Evolutionary conservation across 2,888 invertebrate species (phyloP).

Genomic region (Corbicula japonica): DNA sequence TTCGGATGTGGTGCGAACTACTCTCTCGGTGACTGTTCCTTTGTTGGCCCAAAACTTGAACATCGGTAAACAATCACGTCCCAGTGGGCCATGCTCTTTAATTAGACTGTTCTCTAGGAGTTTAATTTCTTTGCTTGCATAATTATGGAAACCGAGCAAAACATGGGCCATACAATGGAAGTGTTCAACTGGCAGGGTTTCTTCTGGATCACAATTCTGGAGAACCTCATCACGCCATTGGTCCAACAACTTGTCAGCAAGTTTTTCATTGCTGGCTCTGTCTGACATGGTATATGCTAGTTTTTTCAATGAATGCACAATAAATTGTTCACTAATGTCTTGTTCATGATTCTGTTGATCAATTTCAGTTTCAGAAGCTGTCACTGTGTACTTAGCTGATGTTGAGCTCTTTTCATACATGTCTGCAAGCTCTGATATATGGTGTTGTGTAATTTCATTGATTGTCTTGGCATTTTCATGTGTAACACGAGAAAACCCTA

Average conservation of each 20-base stretch:
- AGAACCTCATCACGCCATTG: slow-evolving; percentile 31
- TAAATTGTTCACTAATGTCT: neutral
- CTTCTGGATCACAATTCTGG: neutral
- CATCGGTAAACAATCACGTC: slow-evolving; percentile 31
- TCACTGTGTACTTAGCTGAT: too few relatives aligned
- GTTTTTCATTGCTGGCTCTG: slow-evolving; percentile 33
- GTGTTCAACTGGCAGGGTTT: neutral
- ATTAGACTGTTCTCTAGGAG: slow-evolving; percentile 12
- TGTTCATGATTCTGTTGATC: too few relatives aligned
- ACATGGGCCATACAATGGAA: slow-evolving; percentile 46
- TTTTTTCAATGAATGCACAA: slow-evolving; percentile 12
- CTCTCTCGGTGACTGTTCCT: slow-evolving; percentile 27
- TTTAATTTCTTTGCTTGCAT: slow-evolving; percentile 2
- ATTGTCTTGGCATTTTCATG: slow-evolving; percentile 45
- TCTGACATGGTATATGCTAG: slow-evolving; percentile 31
- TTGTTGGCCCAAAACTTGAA: slow-evolving; percentile 35
- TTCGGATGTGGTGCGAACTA: slow-evolving; percentile 22
- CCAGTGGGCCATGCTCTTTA: slow-evolving; percentile 20
- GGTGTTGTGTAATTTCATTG: slow-evolving; percentile 26
- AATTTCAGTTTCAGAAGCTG: too few relatives aligned
- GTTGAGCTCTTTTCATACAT: too few relatives aligned
- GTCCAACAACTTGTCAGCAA: slow-evolving; percentile 22
- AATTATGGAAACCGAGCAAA: slow-evolving; percentile 27
- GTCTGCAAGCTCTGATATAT: neutral
- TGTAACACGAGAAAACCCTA: slow-evolving; percentile 39